Base-by-base conservation (phyloP, 2,888 invertebrate genomes). In the Patella pellucida region DNA sequence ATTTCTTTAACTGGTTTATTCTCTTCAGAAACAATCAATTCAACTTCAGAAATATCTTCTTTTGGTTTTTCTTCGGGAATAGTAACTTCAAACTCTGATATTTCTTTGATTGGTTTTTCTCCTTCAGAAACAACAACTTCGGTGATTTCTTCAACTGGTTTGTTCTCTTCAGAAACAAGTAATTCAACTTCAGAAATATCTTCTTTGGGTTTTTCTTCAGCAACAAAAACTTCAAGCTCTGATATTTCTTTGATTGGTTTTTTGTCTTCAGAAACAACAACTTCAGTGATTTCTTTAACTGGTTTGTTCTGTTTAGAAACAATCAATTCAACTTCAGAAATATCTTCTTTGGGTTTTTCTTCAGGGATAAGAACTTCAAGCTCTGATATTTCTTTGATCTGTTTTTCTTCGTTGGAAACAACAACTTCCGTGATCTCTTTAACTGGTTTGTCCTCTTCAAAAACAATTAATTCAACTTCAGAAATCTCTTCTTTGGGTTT, bases 71-170 rank as follows among this genome's bases (percentile, higher is more conserved):
- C 23, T 23, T 68, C 52, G 0, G 31, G 7, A 5, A 41, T 0
- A 41, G 7, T 41, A 41, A 5, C 31, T 4, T 41, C 31, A 5
- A 41, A 7, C 31, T 41, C 7, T 41, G 31, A 41, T 41, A 41
- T 41, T 41, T 73, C 73, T 67, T n/a, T 31, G 27, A 68, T 15
- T 50, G 27, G 67, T 67, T 14, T 56, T 27, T 27, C 27, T 27
- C 23, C 68, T 67, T 52, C 73, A 67, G 68, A 4, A 73, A 11
- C 51, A 41, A 19, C 19, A 41, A 67, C 68, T 62, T 52, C n/a
- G 19, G 67, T 19, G 31, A 51, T 72, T 72, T 73, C 73, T 67
- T n/a, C 67, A 67, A 68, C 50, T 50, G 27, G 67, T 67, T 14
- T 56, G 4, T 52, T 15, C 16, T 27, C 50, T 19, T 41, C 56